A percentile compares a stretch with the other conserved stretches of the same genome.
These are phyloP conservation scores for Orchesella cincta DNA, from an alignment of 1,140 invertebrate genomes.

Conservation along the genomic window DNA sequence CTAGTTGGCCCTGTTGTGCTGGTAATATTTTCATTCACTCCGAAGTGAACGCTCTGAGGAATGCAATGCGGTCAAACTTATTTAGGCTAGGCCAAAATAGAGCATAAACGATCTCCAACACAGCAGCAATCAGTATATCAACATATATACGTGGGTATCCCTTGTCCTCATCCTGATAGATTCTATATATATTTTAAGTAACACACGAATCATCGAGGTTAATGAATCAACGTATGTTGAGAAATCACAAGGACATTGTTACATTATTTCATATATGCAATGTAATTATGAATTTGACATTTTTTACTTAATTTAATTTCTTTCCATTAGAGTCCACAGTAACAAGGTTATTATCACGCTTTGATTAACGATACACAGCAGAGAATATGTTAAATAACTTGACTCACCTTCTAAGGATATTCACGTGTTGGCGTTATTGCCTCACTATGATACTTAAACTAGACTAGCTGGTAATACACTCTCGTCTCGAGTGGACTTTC, in stretches of 20 bases:
- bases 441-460: conserved; percentile 87
- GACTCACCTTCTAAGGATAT: conserved; percentile 81
- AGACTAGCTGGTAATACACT: no score
- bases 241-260: not conserved
- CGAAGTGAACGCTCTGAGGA: conserved; percentile 58
- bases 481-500: no score
- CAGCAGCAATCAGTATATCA: conserved; percentile 47
- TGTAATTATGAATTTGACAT: conserved; percentile 37
- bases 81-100: no score
- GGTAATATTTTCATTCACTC: conserved; percentile 80
- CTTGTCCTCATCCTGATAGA: conserved; percentile 45
- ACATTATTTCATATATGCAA: not conserved
- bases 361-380: no score
- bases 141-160: conserved; percentile 46
- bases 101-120: no score
- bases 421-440: conserved; percentile 76
- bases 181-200: conserved; percentile 48
- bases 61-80: conserved; percentile 39
- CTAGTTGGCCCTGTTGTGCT: conserved; percentile 84
- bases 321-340: no score
- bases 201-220: conserved; percentile 48
- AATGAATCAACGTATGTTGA: conserved; percentile 65
- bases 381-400: conserved; percentile 78
- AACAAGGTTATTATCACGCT: no score
- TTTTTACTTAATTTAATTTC: conserved; percentile 36